A percentile compares a stretch with the other conserved stretches of the same genome.
Conservation (phyloP, 2,888 invertebrate genomes). For the Ennomos fuscantarius region DNA sequence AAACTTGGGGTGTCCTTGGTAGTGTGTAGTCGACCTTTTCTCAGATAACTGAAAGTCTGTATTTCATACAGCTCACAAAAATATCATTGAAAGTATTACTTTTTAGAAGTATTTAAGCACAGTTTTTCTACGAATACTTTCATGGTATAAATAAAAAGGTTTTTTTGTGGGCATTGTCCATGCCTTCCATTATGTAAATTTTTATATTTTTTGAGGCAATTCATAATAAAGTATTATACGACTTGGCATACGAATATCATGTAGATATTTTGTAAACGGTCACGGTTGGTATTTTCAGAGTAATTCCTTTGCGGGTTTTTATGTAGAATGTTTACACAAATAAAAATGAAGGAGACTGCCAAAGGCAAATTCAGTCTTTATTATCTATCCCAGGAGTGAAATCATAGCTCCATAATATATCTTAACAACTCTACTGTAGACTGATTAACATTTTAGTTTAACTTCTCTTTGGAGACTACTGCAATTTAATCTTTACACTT, state of each 20-base stretch:
- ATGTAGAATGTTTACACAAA: neutral
- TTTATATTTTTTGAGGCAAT: no score
- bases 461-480: slow-evolving; percentile 1
- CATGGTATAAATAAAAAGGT: no score
- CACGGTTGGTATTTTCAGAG: no score
- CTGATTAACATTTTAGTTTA: slow-evolving; percentile 5
- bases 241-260: no score
- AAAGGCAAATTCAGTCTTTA: slow-evolving; percentile 7
- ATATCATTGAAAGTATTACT: slow-evolving; percentile 1
- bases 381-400: slow-evolving; percentile 8
- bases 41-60: slow-evolving; percentile 22
- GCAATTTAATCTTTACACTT: neutral
- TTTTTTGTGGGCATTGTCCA: no score
- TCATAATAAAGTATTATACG: no score
- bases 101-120: no score
- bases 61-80: slow-evolving; percentile 21
- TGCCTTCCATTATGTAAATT: no score
- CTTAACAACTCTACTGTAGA: slow-evolving; percentile 5
- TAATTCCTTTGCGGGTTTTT: slow-evolving; percentile 1
- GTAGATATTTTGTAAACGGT: no score
- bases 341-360: neutral
- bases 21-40: slow-evolving; percentile 32
- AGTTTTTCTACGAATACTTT: no score
- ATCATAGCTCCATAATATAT: slow-evolving; percentile 3
- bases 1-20: slow-evolving; percentile 37